Evolutionary conservation across 1,140 invertebrate species (phyloP), one percentile per base, ranked within the genome.

Genomic region (Mizuhopecten yessoensis): DNA sequence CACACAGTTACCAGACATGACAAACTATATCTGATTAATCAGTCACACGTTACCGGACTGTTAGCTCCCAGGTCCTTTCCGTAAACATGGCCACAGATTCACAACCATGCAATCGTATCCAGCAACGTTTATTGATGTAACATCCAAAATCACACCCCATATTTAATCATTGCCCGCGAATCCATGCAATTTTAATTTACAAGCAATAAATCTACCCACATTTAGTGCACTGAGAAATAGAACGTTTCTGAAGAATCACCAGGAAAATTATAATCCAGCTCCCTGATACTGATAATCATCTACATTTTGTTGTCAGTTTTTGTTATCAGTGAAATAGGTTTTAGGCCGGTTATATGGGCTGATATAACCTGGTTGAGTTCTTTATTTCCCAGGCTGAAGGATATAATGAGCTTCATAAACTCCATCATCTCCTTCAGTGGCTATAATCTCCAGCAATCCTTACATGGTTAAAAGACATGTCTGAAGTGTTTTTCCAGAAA

Each of bases 121-220:
- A 75, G 42, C 17, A 9, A 45, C 0, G 9, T 75, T 75, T 75
- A 75, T 75, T 75, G n/a, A 29, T 20, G 42, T 45, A 20, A 45
- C 42, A 20, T 13, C 42, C 42, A 23, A 75, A 75, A 75, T 75
- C 57, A 7, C 23, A 75, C 23, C 57, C 57, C n/a, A 75, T 75
- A 75, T 75, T 75, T 29, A 75, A n/a, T 75, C 5, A 75, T 29
- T 75, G 29, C n/a, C 23, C 57, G 5, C 57, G 29, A 75, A 29
- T n/a, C 57, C 57, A 75, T 75, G 57, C 57, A 75, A 75, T 75
- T 75, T 75, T 75, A 75, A 75, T 75, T 29, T 29, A 49, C 36
- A 39, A 13, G 36, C 36, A 39, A 7, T 39, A 49, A 75, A 29
- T 75, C 57, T 75, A 75, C 57, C 57, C n/a, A 0, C 9, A 17